Evolutionary conservation across 2,797 vertebrate species (phyloP).

Genomic region (Tenualosa ilisha): DNA sequence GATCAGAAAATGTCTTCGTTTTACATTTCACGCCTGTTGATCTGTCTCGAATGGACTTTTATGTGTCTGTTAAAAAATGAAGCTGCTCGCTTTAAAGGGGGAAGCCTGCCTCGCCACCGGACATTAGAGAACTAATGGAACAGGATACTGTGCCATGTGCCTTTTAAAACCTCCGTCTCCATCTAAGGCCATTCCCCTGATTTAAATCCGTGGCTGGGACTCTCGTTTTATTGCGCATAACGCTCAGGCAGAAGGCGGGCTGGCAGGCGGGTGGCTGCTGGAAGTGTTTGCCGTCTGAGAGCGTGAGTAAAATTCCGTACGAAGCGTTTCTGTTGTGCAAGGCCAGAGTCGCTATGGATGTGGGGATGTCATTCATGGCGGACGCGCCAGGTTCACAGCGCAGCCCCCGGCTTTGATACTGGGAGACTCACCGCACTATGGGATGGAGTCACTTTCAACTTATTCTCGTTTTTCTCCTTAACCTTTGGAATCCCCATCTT

Average conservation of each 20-base stretch:
- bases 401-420: not conserved
- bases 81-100: conserved; percentile 40
- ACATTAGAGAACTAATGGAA: conserved; percentile 35
- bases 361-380: not conserved
- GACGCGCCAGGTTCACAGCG: not conserved
- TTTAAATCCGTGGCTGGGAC: not conserved
- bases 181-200: not conserved
- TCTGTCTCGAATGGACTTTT: conserved; percentile 61
- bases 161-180: conserved; percentile 20
- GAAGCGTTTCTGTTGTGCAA: not conserved
- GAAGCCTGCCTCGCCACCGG: conserved; percentile 41
- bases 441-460: conserved; percentile 31
- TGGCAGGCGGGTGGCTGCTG: not conserved
- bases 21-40: conserved; percentile 67
- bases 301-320: not conserved
- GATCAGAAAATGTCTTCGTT: conserved; percentile 57
- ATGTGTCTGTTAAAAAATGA: conserved; percentile 63
- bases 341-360: not conserved
- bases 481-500: conserved; percentile 58
- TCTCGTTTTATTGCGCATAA: not conserved
- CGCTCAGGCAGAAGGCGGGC: not conserved
- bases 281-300: not conserved
- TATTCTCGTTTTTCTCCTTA: conserved; percentile 60
- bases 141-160: conserved; percentile 25
- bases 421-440: not conserved